Evolutionary conservation across 1,140 invertebrate genomes (phyloP).

Genomic region (Camponotus floridanus): DNA sequence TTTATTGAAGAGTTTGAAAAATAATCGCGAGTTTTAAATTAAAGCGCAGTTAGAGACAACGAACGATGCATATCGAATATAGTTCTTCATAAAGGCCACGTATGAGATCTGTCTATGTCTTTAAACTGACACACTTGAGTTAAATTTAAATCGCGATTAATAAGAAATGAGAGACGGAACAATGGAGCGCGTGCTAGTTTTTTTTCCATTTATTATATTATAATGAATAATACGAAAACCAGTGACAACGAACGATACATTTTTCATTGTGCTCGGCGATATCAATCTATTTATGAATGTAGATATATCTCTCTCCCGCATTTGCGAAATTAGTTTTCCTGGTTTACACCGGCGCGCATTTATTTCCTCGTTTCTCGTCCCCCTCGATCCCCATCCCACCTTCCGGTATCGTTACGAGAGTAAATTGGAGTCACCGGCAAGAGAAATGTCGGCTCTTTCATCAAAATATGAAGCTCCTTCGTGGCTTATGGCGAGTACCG

Average conservation of each 20-base stretch:
- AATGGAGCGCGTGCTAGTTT: background rate
- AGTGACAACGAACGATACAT: background rate
- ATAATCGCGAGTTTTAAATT: conserved; percentile 57
- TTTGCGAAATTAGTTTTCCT: conserved; percentile 68
- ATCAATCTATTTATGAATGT: conserved; percentile 46
- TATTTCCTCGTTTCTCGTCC: conserved; percentile 56
- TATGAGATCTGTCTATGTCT: conserved; percentile 54
- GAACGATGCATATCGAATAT: no score
- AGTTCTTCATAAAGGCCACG: background rate
- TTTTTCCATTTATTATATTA: background rate
- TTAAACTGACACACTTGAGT: conserved; percentile 63
- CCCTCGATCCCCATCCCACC: background rate
- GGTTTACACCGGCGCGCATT: conserved; percentile 11
- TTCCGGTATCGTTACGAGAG: conserved; percentile 56
- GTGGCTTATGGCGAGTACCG: background rate
- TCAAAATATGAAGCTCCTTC: conserved; percentile 59
- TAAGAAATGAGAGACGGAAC: conserved; percentile 12
- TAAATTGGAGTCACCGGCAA: conserved; percentile 59
- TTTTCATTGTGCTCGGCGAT: conserved; percentile 10
- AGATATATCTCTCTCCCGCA: conserved; percentile 40
- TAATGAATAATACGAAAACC: background rate
- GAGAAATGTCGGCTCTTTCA: conserved; percentile 40
- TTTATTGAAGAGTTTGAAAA: conserved; percentile 28
- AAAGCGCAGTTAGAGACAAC: background rate
- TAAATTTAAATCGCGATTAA: conserved; percentile 48